These are phyloP conservation scores for Aphodius sticticus DNA, from an alignment of 2,888 invertebrate genomes.

Conservation along the genomic window DNA sequence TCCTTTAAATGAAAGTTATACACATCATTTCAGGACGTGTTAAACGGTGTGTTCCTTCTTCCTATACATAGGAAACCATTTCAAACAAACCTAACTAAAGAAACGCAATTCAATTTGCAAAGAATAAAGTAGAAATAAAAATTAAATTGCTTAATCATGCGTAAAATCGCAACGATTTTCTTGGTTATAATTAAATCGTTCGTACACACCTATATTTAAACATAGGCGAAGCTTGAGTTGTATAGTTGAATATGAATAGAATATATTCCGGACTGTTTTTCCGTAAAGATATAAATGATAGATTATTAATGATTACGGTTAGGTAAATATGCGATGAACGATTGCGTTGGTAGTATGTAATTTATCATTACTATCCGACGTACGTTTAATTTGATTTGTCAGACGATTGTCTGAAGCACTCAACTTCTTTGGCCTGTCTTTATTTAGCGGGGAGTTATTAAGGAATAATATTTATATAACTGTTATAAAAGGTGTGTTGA, in stretches of 20 bases:
- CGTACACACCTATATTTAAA: constrained; percentile 19
- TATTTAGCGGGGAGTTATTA: neutral
- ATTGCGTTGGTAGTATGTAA: neutral
- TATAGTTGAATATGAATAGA: neutral
- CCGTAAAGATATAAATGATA: neutral
- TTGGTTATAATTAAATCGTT: constrained; percentile 15
- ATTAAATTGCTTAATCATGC: constrained; percentile 19
- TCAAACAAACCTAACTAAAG: neutral
- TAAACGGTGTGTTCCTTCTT: neutral
- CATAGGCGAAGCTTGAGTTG: neutral
- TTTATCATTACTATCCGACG: neutral
- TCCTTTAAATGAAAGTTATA: neutral
- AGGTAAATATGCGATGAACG: neutral
- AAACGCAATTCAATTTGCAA: neutral
- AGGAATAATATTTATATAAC: neutral
- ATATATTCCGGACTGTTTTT: neutral
- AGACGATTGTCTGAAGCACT: neutral
- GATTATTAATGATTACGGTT: neutral
- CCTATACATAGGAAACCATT: neutral
- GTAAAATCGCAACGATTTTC: constrained; percentile 14
- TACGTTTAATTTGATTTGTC: neutral
- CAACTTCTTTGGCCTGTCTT: neutral
- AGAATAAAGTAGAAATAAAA: neutral
- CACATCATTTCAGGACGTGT: neutral
- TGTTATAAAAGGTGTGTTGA: neutral